These are phyloP conservation scores for Propithecus coquereli DNA, from an alignment of 2,113 vertebrate species.

Conservation along the genomic window DNA sequence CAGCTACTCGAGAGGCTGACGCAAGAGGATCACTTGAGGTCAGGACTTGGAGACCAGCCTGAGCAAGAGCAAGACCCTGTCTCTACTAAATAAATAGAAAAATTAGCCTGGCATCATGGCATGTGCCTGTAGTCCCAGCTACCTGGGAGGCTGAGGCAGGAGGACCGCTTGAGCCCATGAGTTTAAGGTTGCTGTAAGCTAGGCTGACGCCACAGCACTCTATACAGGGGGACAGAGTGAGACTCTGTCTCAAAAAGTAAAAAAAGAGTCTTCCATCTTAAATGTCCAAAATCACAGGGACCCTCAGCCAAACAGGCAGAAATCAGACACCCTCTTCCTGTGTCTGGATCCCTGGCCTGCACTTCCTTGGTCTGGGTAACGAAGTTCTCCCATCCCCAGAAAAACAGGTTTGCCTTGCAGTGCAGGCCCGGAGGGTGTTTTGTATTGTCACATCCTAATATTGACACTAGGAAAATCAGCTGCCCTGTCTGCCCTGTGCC, in stretches of 20 bases:
- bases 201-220: too few species aligned
- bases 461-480: conserved; percentile 73
- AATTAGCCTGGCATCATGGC: too few species aligned
- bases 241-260: background rate
- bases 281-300: rapidly evolving
- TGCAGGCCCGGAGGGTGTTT: conserved; percentile 3
- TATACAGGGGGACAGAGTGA: background rate
- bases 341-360: background rate
- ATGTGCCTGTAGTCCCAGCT: too few species aligned
- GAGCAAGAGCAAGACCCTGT: too few species aligned
- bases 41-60: too few species aligned
- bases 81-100: too few species aligned
- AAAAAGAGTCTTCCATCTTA: background rate
- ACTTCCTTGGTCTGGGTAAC: background rate
- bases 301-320: background rate
- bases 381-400: background rate
- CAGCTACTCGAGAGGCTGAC: too few species aligned
- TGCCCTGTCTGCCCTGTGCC: background rate
- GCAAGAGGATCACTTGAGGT: too few species aligned
- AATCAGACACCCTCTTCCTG: too few species aligned
- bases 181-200: too few species aligned
- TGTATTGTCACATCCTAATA: conserved; percentile 60
- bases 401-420: conserved; percentile 62
- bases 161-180: too few species aligned
- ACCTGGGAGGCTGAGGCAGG: too few species aligned